Percentiles rank a stretch among this genome's conserved stretches.
Conservation (phyloP, 2,797 vertebrate genomes). For the Austrolebias charrua region DNA sequence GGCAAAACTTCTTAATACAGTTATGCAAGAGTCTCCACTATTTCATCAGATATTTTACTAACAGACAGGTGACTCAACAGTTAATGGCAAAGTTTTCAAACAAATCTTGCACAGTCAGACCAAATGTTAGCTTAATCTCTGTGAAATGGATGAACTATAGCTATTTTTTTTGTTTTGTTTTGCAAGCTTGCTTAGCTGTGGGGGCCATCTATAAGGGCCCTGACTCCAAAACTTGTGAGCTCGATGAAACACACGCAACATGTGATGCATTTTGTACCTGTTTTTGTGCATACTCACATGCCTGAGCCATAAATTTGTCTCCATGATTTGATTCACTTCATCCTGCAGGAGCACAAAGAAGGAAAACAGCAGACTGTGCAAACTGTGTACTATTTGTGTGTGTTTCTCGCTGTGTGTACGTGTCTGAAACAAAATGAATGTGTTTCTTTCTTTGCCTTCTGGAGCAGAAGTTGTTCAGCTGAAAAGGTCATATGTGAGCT, state of each 20-base stretch:
- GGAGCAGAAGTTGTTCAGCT: conserved; percentile 3
- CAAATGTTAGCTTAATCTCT: too few relatives aligned
- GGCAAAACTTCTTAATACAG: too few relatives aligned
- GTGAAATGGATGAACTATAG: too few relatives aligned
- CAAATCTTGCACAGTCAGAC: too few relatives aligned
- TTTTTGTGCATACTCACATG: conserved; percentile 81
- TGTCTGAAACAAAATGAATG: not conserved
- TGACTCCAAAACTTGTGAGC: not conserved
- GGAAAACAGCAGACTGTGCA: conserved; percentile 3
- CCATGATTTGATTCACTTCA: conserved; percentile 97
- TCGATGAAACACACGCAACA: conserved; percentile 9
- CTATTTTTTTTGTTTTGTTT: too few relatives aligned
- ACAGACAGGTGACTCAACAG: too few relatives aligned
- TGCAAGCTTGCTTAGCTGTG: too few relatives aligned
- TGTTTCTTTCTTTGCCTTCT: not conserved
- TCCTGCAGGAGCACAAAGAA: conserved; percentile 77
- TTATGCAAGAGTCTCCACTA: too few relatives aligned
- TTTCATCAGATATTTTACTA: too few relatives aligned
- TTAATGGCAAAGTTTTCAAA: too few relatives aligned
- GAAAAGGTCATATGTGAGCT: conserved; percentile 3
- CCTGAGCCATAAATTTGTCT: conserved; percentile 92
- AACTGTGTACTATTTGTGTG: not conserved
- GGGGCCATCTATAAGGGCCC: too few relatives aligned
- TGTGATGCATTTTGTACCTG: conserved; percentile 2
- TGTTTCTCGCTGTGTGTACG: too few relatives aligned